These are phyloP conservation scores for Drosophila putrida DNA, from an alignment of 2,888 invertebrate species.

Conservation along the genomic window DNA sequence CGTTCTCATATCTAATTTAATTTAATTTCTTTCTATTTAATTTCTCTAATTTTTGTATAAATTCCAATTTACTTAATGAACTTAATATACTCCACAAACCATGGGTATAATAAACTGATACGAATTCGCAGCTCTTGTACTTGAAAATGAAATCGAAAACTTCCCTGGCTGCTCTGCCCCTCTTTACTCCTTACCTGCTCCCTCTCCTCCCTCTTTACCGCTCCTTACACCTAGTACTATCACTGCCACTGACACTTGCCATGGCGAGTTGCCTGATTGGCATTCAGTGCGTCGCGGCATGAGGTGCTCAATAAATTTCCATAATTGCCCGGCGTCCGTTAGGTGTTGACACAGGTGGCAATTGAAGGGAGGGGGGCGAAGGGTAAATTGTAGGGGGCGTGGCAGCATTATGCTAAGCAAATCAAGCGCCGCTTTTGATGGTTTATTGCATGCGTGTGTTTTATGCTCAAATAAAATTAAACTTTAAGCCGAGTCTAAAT, in stretches of 20 bases:
- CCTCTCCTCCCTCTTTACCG: not conserved
- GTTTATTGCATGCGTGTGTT: constrained; percentile 66
- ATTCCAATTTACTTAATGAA: too few species aligned
- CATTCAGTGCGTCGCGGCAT: constrained; percentile 59
- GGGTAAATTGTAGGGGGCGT: not conserved
- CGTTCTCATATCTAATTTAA: too few species aligned
- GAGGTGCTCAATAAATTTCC: constrained; percentile 77
- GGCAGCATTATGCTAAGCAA: constrained; percentile 59
- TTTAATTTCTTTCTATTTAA: too few species aligned
- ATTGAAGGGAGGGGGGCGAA: not conserved
- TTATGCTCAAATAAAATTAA: constrained; percentile 65
- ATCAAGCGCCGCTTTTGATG: constrained; percentile 63
- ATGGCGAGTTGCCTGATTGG: constrained; percentile 54
- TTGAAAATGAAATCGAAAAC: constrained; percentile 48
- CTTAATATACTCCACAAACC: not conserved
- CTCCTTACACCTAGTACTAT: too few species aligned
- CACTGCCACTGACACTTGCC: constrained; percentile 36
- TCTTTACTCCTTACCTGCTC: not conserved
- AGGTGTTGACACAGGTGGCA: constrained; percentile 42
- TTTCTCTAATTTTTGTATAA: too few species aligned
- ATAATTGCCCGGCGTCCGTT: constrained; percentile 74
- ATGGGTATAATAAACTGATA: constrained; percentile 16
- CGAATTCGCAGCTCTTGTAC: constrained; percentile 41
- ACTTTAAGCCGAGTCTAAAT: constrained; percentile 39
- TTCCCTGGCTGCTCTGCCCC: constrained; percentile 9